Base-by-base conservation (phyloP, 2,888 invertebrate species). In the Macrophya alboannulata region DNA sequence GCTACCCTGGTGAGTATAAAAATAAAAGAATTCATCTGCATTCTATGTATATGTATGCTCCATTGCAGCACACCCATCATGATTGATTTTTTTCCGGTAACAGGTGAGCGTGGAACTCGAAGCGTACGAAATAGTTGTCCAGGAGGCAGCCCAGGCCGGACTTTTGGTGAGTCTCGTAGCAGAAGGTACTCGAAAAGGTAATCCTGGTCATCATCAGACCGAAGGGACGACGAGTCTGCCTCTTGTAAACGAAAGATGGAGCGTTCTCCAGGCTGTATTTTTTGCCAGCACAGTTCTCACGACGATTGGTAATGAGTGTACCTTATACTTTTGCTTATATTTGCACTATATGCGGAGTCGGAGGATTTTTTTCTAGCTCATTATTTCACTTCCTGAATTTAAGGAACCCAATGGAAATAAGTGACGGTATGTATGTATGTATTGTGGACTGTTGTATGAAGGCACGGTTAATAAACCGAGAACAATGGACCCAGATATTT, bases 211-310 rank as follows among this genome's bases (percentile, higher is more conserved):
- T 45, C 48, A 65, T 25, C 45, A 77, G 21, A 31, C 31, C 15
- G 88, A 88, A 31, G 85, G 87, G 43, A 86, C 88, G 51, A 89
- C 89, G 40, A 88, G 90, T 48, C 87, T 84, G 91, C 95, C 87
- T 94, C 95, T 91, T 94, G 87, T 88, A 2, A 90, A 95, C 84
- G 95, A 96, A 88, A 96, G 96, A 91, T 98, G 98, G 98, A 97
- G 96, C 89, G 96, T 96, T 90, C 94, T 97, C 76, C 97, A 97
- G 93, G 97, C 98, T 5, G 97, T 98, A 68, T 98, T 98, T 94
- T 98, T 98, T 92, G 97, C 98, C 17, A 98, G 98, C 45, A 98
- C 98, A 83, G 97, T 98, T 89, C 95, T 98, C 92, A 98, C 98
- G 85, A 98, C 98, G 84, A 98, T 98, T 94, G 98, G 98, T 97